A percentile compares a stretch with the other conserved stretches of the same genome.
Conservation (phyloP, 2,888 invertebrate genomes). For the Lepidonotus clava region DNA sequence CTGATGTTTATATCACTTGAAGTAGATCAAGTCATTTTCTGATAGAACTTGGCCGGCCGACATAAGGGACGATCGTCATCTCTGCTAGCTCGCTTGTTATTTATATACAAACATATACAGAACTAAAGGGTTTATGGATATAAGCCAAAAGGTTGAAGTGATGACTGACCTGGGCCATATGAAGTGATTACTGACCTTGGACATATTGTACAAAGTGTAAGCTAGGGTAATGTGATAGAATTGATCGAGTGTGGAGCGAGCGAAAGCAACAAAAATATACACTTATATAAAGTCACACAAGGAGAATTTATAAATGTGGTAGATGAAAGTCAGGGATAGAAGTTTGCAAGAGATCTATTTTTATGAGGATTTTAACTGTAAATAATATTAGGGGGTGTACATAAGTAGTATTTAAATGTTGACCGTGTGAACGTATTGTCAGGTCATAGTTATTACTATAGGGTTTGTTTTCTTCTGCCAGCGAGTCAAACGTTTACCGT, state of each 20-base stretch:
- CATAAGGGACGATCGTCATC: not conserved
- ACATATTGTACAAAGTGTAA: not conserved
- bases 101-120: not conserved
- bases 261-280: too few species aligned
- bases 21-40: not conserved
- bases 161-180: too few species aligned
- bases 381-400: not conserved
- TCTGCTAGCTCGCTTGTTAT: not conserved
- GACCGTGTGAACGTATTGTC: too few species aligned
- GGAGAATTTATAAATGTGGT: too few species aligned
- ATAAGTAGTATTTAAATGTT: constrained; percentile 40
- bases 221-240: not conserved
- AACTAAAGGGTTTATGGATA: constrained; percentile 29
- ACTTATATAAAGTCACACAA: too few species aligned
- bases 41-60: not conserved
- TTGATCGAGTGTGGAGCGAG: too few species aligned
- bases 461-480: too few species aligned
- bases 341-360: constrained; percentile 31
- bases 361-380: not conserved
- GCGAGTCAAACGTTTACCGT: too few species aligned
- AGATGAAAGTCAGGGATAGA: constrained; percentile 14
- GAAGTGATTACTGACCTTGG: too few species aligned
- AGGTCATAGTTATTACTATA: too few species aligned
- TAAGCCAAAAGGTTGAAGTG: constrained; percentile 32
- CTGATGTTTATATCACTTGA: constrained; percentile 33